Base-by-base conservation (phyloP, 1,140 invertebrate species). In the Sminthurides bifidus region DNA sequence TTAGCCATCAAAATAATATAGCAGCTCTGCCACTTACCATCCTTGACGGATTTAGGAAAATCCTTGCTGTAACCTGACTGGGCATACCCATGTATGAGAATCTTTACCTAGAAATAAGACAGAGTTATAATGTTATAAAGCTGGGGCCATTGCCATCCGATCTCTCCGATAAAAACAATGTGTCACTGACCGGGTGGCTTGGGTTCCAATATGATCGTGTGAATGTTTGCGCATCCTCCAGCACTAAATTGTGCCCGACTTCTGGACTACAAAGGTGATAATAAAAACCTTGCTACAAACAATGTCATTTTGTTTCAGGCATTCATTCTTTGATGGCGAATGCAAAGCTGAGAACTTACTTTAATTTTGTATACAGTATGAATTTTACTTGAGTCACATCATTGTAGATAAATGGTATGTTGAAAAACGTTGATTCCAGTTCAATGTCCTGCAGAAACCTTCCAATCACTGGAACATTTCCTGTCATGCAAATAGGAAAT, bases 361-460 rank as follows among this genome's bases (percentile, higher is more conserved):
- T 54, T 38, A 17, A 41, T 8, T 19, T 26, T 48, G 50, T 59
- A 27, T 33, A 48, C 15, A 59, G 37, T 21, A 33, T 37, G 31
- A 59, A 59, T 31, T 59, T 53, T 19, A 59, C 50, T 15, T 59
- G 41, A 15, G 44, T 54, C 14, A 59, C 48, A 35, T 59, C 57
- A 27, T 38, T 48, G 30, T 59, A 44, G 3, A 35, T 27, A 41
- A 54, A 54, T 2, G 57, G 57, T 21, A 59, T 31, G 8, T 45
- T 40, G 10, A 46, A 26, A 8, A 52, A 49, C 2, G 50, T 15
- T 23, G 51, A 54, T 17, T 53, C 57, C 19, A 59, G 21, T 19
- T 59, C 57, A 12, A 59, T 72, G 98, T 98, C 51, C 31, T 54
- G 33, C 15, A 56, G 48, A 33, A 41, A n/a, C 4, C 8, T 30